phyloP scores from a whole-genome alignment of 2,888 invertebrate genomes.

The Diadegma fenestrale region DNA sequence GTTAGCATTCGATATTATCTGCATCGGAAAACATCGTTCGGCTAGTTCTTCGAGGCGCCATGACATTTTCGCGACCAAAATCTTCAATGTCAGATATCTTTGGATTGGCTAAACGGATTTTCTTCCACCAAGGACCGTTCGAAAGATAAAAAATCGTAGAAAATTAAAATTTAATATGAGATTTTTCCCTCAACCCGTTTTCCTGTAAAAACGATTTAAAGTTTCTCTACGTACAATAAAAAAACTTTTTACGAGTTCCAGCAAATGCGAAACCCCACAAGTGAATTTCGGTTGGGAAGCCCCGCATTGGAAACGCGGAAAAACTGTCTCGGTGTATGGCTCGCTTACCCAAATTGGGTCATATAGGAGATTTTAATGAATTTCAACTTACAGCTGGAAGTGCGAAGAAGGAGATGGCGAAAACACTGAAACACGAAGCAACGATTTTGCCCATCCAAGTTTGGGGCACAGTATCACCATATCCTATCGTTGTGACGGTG shows the following conservation, averaged over 20 bases:
- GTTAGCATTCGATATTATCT: background rate
- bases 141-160: no score
- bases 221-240: no score
- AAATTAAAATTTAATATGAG: no score
- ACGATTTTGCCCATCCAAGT: conserved; percentile 95
- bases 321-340: background rate
- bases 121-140: no score
- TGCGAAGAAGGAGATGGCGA: conserved; percentile 95
- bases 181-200: no score
- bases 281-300: background rate
- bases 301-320: background rate
- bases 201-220: no score
- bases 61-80: no score
- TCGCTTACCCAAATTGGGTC: background rate
- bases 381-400: conserved; percentile 91
- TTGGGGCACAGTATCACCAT: conserved; percentile 94
- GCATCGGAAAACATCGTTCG: background rate
- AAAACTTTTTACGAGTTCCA: no score
- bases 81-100: no score
- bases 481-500: conserved; percentile 95
- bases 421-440: conserved; percentile 94
- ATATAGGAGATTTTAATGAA: background rate
- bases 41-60: background rate
- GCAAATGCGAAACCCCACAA: background rate
- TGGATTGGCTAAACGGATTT: no score